These are phyloP conservation scores for Tenthredo amoena DNA, from an alignment of 2,888 invertebrate species.

Conservation along the genomic window DNA sequence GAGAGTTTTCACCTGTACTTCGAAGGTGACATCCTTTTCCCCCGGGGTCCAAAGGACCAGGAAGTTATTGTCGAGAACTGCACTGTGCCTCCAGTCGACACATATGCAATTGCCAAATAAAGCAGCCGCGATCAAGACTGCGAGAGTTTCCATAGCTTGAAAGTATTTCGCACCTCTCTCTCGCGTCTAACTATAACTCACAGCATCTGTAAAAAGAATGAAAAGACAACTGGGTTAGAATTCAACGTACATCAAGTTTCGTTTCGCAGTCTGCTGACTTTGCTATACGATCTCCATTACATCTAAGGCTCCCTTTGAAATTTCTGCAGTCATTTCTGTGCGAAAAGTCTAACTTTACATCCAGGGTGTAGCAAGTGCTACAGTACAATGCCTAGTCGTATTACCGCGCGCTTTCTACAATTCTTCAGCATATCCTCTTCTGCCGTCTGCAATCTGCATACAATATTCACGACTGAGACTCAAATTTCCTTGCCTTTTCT, in stretches of 20 bases:
- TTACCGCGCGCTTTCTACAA: background rate
- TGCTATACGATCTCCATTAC: background rate
- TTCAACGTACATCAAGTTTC: background rate
- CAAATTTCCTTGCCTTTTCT: conserved; percentile 24
- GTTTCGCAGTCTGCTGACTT: conserved; percentile 36
- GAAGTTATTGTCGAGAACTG: conserved; percentile 81
- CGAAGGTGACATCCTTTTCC: conserved; percentile 88
- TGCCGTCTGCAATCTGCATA: conserved; percentile 18
- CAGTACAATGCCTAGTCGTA: conserved; percentile 6
- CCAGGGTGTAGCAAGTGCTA: conserved; percentile 7
- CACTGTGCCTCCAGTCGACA: conserved; percentile 81
- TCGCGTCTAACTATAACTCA: conserved; percentile 51
- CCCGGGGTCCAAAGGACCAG: conserved; percentile 87
- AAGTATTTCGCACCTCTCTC: conserved; percentile 35
- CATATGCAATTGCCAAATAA: conserved; percentile 55
- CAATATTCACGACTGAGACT: conserved; percentile 39
- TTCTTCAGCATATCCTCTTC: background rate
- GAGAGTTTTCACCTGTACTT: conserved; percentile 89
- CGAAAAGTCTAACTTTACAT: conserved; percentile 19
- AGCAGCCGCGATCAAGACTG: conserved; percentile 29
- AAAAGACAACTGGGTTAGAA: conserved; percentile 29
- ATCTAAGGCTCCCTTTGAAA: background rate
- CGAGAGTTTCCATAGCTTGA: conserved; percentile 43
- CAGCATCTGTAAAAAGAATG: conserved; percentile 61
- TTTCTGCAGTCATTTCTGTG: conserved; percentile 10